Evolutionary conservation across 2,113 vertebrate species (phyloP), one percentile per base, ranked within the genome.

Genomic region (Muscicapa adusta): DNA sequence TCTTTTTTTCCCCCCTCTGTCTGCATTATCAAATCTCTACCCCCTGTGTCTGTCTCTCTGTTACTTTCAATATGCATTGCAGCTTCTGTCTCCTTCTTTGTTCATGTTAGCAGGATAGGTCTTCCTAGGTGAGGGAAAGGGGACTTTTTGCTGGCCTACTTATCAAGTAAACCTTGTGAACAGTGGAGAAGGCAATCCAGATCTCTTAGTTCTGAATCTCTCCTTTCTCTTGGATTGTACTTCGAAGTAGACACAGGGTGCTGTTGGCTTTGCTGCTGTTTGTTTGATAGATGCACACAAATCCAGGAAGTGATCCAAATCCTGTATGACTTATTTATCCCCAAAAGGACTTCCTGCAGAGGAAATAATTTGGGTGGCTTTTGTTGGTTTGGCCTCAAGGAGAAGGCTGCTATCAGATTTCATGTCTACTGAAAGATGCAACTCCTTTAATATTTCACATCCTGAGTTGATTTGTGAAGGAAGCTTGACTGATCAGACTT

Each of bases 81-180:
- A 96, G 96, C 95, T 95, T 96, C 95, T 97, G 48, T 97, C 95
- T 97, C 70, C 73, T 97, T 71, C 91, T 97, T 98, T 98, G 96
- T 98, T 97, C 66, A 0, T 5, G 28, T 93, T 93, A 78, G 96
- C 91, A 86, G 86, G 89, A 93, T 93, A 75, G 87, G 91, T 88
- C 96, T 94, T 97, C 97, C 94, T 89, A 93, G 93, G 77, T 0
- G 14, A 96, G 96, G 95, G 85, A 95, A 95, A 87, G 74, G 67
- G 58, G n/a, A 86, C 92, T 89, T 97, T 98, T 97, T 72, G 74
- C 92, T 94, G 94, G 93, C 84, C 95, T 94, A 80, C 53, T 91
- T 92, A 96, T 96, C 96, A 95, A 96, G 96, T 94, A 85, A 96
- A 93, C 80, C 92, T 95, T 83, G 70, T 88, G 96, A 92, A 79